A percentile compares a stretch with the other conserved stretches of the same genome.
phyloP scores from a whole-genome alignment of 2,888 invertebrate species.

The Drosophila mettleri region DNA sequence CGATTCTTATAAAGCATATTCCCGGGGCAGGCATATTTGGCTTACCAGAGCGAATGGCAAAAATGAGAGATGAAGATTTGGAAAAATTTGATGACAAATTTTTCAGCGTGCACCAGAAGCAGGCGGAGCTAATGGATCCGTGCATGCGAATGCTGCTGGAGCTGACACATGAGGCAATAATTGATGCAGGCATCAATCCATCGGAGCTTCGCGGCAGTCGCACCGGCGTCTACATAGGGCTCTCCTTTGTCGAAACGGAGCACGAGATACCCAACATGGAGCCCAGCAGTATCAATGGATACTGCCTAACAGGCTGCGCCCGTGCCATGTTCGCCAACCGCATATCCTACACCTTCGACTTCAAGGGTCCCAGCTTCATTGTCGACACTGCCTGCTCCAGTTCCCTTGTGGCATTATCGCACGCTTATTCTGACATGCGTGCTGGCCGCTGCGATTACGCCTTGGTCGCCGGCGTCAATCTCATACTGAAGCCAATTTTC shows the following conservation, averaged over 20 bases:
- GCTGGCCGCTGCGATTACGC: constrained; percentile 97
- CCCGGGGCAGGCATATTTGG: constrained; percentile 88
- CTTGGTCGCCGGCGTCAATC: constrained; percentile 95
- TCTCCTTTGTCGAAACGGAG: constrained; percentile 95
- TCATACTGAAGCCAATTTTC: constrained; percentile 95
- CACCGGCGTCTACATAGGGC: constrained; percentile 98
- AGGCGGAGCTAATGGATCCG: constrained; percentile 96
- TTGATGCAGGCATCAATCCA: constrained; percentile 96
- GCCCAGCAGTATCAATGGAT: constrained; percentile 94
- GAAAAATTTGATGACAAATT: constrained; percentile 93
- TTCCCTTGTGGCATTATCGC: constrained; percentile 95
- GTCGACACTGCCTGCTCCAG: constrained; percentile 99
- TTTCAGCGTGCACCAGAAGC: constrained; percentile 96
- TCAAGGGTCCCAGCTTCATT: constrained; percentile 98
- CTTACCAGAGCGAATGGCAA: constrained; percentile 92
- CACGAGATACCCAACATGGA: constrained; percentile 92
- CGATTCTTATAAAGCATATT: background rate
- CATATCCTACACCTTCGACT: constrained; percentile 97
- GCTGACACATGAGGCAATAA: constrained; percentile 94
- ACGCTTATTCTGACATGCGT: constrained; percentile 92
- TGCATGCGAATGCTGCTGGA: constrained; percentile 96
- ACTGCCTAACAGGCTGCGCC: constrained; percentile 96
- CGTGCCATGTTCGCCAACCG: constrained; percentile 99
- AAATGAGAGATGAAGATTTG: constrained; percentile 90
- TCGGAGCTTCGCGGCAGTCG: constrained; percentile 92